phyloP scores from a whole-genome alignment of 2,797 vertebrate genomes.

The Rhinoraja longicauda region DNA sequence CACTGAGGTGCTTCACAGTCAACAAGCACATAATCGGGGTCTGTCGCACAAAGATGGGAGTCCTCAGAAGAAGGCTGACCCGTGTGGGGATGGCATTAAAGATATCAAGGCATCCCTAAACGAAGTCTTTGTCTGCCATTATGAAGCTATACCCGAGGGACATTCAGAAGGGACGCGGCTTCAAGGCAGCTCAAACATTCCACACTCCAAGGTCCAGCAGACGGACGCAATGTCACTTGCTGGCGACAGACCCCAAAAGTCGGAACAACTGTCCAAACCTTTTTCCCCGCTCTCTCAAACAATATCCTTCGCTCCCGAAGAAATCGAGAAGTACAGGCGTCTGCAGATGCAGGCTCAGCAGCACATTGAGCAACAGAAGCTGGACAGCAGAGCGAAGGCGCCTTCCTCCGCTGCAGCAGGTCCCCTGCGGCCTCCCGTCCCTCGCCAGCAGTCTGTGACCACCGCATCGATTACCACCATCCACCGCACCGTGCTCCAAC shows the following conservation, averaged over 20 bases:
- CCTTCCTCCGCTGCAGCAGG: slow-evolving; percentile 51
- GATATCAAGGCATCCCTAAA: slow-evolving; percentile 41
- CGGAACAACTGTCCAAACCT: slow-evolving; percentile 55
- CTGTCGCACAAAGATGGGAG: background rate
- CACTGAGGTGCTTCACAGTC: background rate
- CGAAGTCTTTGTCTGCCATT: slow-evolving; percentile 42
- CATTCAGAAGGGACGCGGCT: slow-evolving; percentile 49
- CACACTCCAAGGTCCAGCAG: slow-evolving; percentile 48
- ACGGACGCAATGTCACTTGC: slow-evolving; percentile 58
- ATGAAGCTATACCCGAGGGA: slow-evolving; percentile 39
- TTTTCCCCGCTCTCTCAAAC: slow-evolving; percentile 56
- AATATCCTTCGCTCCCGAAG: slow-evolving; percentile 55
- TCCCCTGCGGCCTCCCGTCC: slow-evolving; percentile 57
- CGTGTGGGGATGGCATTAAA: slow-evolving; percentile 11
- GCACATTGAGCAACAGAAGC: slow-evolving; percentile 55
- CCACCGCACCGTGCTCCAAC: slow-evolving; percentile 68
- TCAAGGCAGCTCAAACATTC: slow-evolving; percentile 51
- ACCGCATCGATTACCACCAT: slow-evolving; percentile 68
- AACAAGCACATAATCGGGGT: background rate
- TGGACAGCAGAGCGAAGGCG: slow-evolving; percentile 64
- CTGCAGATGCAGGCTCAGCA: slow-evolving; percentile 60
- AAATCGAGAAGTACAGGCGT: slow-evolving; percentile 60
- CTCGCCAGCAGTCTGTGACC: slow-evolving; percentile 58
- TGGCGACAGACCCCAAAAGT: slow-evolving; percentile 51
- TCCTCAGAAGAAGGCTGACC: slow-evolving; percentile 2